Evolutionary conservation across 2,797 vertebrate species (phyloP), one percentile per base, ranked within the genome.

Genomic region (Acrocephalus scirpaceus): DNA sequence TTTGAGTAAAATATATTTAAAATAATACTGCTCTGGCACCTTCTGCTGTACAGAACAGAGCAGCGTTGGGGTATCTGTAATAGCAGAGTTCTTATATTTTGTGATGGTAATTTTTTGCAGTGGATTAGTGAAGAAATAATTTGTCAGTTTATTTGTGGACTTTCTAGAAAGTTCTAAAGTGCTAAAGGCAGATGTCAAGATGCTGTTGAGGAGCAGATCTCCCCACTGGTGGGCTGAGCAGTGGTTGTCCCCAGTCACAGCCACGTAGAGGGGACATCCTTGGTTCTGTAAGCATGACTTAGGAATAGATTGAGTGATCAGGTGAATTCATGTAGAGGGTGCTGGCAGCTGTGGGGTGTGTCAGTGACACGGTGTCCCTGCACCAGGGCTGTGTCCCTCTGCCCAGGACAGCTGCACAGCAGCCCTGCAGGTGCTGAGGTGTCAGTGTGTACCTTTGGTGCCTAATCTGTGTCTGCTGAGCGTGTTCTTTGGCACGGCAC

Each of bases 391-490:
- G 73, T 40, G 54, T 42, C 48, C 66, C 15, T 26, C 3, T 32
- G n/a, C 34, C 83, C 9, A 4, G 54, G 36, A 7, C 1, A 36
- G 38, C 42, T 13, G 40, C 58, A 26, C 3, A 2, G 60, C 74
- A 66, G 76, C 72, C 44, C 32, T 19, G 65, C 15, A 34, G 85
- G 22, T 74, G 60, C 73, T 58, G 67, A 61, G 79, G 67, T 75
- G 80, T 78, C 87, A 4, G 13, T 1, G 36, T 6, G 19, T 32
- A 4, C 53, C 81, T 84, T 0, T 3, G 32, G 44, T 36, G 32
- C 70, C 6, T 0, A 0, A 3, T 2, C 3, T 25, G 66, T 7
- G 64, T 23, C 0, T 0, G 34, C 7, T 13, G 86, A 48, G 50
- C 1, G 8, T 0, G 27, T 32, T 44, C 0, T 0, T 17, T 86